Evolutionary conservation across 2,113 vertebrate genomes (phyloP).

Genomic region (Ascaphus truei): DNA sequence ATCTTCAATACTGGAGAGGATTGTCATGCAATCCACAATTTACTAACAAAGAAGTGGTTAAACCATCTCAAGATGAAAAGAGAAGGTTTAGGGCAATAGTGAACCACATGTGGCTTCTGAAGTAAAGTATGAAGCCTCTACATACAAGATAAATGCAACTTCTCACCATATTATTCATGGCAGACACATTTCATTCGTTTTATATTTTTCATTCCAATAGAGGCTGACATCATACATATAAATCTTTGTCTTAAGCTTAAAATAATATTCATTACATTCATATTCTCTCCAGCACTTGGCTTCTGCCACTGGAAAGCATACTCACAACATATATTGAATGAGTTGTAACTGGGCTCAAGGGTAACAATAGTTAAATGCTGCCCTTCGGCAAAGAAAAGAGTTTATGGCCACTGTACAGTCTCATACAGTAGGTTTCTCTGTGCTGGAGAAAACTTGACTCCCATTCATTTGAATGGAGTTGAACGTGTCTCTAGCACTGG

Average conservation of each 20-base stretch:
- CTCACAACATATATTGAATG: not conserved
- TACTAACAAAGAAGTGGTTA: too few species aligned
- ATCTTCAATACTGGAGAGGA: too few species aligned
- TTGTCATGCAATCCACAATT: too few species aligned
- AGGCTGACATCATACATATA: constrained; percentile 21
- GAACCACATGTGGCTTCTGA: not conserved
- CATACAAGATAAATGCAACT: constrained; percentile 7
- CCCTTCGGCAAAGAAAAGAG: not conserved
- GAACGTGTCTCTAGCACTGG: too few species aligned
- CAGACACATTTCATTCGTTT: not conserved
- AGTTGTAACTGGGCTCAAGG: constrained; percentile 9
- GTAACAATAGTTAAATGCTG: not conserved
- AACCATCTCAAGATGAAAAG: too few species aligned
- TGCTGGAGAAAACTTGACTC: too few species aligned
- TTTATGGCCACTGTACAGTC: not conserved
- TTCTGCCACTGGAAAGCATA: constrained; percentile 2
- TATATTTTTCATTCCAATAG: constrained; percentile 4
- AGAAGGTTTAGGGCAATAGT: not conserved
- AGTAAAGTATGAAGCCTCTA: not conserved
- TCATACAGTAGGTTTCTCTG: too few species aligned
- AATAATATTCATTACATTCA: constrained; percentile 31
- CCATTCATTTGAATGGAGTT: too few species aligned
- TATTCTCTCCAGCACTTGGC: constrained; percentile 3
- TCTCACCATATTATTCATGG: constrained; percentile 6
- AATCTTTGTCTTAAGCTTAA: constrained; percentile 30